Base-by-base conservation (phyloP, 2,797 vertebrate genomes). In the Emys orbicularis region DNA sequence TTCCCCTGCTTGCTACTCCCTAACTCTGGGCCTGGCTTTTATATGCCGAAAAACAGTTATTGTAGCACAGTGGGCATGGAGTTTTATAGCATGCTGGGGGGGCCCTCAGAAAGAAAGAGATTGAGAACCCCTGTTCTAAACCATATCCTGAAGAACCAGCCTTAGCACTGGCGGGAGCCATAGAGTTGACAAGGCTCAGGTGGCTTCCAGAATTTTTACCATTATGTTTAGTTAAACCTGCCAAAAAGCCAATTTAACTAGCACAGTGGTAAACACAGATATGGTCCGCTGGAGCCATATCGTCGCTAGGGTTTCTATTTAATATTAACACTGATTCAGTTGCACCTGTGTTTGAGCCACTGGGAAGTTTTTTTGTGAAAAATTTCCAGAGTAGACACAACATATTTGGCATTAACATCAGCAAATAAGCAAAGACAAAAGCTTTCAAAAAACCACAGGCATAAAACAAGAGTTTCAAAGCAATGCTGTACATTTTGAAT, bases 181-280 rank as follows among this genome's bases (percentile, higher is more conserved):
- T 87, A 87, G 87, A 57, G 12, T 53, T 87, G 89, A 34, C 57
- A 34, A 88, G 82, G 92, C 80, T 93, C 82, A 93, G 0, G 1
- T 0, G 4, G 84, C n/a, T 94, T 88, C 82, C 76, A 88, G 57
- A 89, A 91, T 89, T 89, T 93, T 81, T 80, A 77, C 15, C 27
- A 77, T 49, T 29, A 27, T 31, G 74, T 77, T 29, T 92, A 89
- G 96, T 92, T 91, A 94, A 87, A 95, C 41, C 34, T 93, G 94
- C 37, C 92, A 91, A 92, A 94, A 89, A 94, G 25, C 79, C 41
- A 94, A 80, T 19, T 68, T 86, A 89, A 87, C 83, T 53, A 86
- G 88, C 15, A 4, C 11, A 41, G 34, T n/a, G 31, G 83, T 89
- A 93, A 96, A 86, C 53, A 27, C 41, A 29, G 44, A 77, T 77